These are phyloP conservation scores for Anagrus nilaparvatae DNA, from an alignment of 1,140 invertebrate species.

Conservation along the genomic window DNA sequence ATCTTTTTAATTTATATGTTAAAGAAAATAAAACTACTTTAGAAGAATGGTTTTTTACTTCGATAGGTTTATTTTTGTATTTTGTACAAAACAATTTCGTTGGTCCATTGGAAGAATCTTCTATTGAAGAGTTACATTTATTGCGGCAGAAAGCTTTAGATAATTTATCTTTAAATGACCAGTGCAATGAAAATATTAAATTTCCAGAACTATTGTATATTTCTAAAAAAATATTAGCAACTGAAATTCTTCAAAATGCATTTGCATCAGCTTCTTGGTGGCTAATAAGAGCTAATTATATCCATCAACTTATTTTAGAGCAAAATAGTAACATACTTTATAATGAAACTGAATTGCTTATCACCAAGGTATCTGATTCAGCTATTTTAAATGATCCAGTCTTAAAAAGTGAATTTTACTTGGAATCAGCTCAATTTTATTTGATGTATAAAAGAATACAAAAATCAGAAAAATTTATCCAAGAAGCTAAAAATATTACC, in stretches of 20 bases:
- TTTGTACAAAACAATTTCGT: slow-evolving; percentile 78
- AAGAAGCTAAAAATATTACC: slow-evolving; percentile 48
- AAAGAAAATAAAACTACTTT: slow-evolving; percentile 6
- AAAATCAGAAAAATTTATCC: slow-evolving; percentile 56
- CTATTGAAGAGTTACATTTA: slow-evolving; percentile 35
- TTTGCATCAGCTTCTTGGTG: slow-evolving; percentile 56
- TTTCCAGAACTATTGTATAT: slow-evolving; percentile 56
- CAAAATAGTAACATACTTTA: slow-evolving; percentile 58
- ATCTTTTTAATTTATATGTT: slow-evolving; percentile 14
- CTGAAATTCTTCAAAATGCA: slow-evolving; percentile 35
- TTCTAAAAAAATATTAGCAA: slow-evolving; percentile 51
- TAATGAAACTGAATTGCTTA: slow-evolving; percentile 47
- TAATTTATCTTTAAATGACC: slow-evolving; percentile 26
- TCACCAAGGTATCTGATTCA: slow-evolving; percentile 39
- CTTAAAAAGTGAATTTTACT: slow-evolving; percentile 52
- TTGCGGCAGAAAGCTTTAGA: slow-evolving; percentile 49
- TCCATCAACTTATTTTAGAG: slow-evolving; percentile 65
- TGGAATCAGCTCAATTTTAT: slow-evolving; percentile 68
- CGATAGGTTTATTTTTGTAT: slow-evolving; percentile 51
- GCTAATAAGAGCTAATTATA: slow-evolving; percentile 56
- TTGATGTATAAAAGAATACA: slow-evolving; percentile 62
- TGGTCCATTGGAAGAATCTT: slow-evolving; percentile 48
- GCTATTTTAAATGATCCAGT: slow-evolving; percentile 35
- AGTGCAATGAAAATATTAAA: slow-evolving; percentile 49
- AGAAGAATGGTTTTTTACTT: slow-evolving; percentile 36